Base-by-base conservation (phyloP, 2,797 vertebrate genomes). In the Bradypodion ventrale region DNA sequence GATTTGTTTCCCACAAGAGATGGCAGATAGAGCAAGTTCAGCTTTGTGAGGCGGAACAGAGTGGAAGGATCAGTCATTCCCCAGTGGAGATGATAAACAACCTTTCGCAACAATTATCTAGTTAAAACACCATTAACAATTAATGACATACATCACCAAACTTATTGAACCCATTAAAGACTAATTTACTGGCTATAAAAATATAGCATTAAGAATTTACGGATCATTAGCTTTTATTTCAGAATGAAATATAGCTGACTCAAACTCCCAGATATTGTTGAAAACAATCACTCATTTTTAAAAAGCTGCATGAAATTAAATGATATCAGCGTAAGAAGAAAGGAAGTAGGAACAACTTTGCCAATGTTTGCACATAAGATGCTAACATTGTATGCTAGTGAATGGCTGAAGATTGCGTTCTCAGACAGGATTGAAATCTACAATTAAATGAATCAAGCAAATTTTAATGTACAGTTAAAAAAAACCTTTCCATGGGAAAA, bases 161-260 rank as follows among this genome's bases (percentile, higher is more conserved):
- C 95, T 96, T 96, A 96, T 93, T 95, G 93, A 96, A 93, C 92
- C 94, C 92, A 96, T 96, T 97, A 96, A 95, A 95, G 95, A 94
- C 95, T 96, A 95, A 96, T 96, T 97, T 96, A 96, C 91, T 93
- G 87, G 94, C 95, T 95, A 96, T 96, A 95, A 96, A 96, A 96
- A 95, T 96, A 96, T 95, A 94, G 89, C 95, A 96, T 95, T 96
- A 96, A 94, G 94, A 94, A 96, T 96, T 95, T 95, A 96, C 95
- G 95, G 95, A 94, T 96, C 96, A 96, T 96, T 97, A 96, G 89
- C 92, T 95, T 95, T 95, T 94, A 94, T 94, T 94, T 90, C 85
- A 88, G 91, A 91, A 93, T 96, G 95, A 96, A 95, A 96, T 96
- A 96, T 95, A 93, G 93, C 91, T 92, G 87, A 94, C 88, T 90